These are phyloP conservation scores for Iphiclides podalirius DNA, from an alignment of 2,888 invertebrate genomes.

Conservation along the genomic window DNA sequence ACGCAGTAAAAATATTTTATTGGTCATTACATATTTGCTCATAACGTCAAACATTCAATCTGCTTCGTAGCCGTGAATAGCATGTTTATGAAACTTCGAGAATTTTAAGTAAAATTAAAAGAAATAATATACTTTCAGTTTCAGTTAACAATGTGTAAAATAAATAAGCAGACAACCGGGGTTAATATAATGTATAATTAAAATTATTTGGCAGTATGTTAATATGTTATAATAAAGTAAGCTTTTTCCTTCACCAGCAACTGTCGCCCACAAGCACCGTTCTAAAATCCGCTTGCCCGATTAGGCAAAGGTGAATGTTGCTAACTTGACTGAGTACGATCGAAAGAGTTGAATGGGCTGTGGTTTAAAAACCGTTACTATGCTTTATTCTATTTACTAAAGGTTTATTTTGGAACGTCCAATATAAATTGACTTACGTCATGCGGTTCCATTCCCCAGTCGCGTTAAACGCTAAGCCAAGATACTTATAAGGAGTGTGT, in stretches of 20 bases:
- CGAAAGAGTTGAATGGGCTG: slow-evolving; percentile 29
- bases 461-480: slow-evolving; percentile 56
- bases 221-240: slow-evolving; percentile 27
- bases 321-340: slow-evolving; percentile 47
- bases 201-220: neutral
- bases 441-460: slow-evolving; percentile 23
- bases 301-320: slow-evolving; percentile 79
- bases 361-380: too few species aligned
- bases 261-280: slow-evolving; percentile 67
- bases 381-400: too few species aligned
- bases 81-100: too few species aligned
- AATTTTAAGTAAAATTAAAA: too few species aligned
- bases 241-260: slow-evolving; percentile 50
- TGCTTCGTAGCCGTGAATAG: too few species aligned
- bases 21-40: too few species aligned
- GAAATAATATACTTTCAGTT: too few species aligned
- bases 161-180: too few species aligned
- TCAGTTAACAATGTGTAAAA: too few species aligned
- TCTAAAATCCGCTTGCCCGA: slow-evolving; percentile 77
- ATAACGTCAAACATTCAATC: too few species aligned
- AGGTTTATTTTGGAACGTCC: slow-evolving; percentile 33
- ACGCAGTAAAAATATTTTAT: too few species aligned
- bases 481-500: slow-evolving; percentile 71
- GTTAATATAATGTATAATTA: too few species aligned
- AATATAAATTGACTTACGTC: slow-evolving; percentile 31